Evolutionary conservation across 1,140 invertebrate species (phyloP).

Genomic region (Antheraea mylitta): DNA sequence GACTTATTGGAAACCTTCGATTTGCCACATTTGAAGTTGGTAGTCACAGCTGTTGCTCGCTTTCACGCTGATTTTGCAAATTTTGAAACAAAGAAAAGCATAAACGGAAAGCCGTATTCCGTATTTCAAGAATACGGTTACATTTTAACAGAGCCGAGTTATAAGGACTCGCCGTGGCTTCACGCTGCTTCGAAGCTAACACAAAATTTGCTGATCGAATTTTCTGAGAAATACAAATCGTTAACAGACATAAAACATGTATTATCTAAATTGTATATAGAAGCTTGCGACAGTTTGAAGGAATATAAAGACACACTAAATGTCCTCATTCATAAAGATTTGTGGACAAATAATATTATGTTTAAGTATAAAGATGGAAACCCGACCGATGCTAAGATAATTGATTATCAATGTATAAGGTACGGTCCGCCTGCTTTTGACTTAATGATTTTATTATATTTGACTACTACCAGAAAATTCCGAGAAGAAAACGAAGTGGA

Average conservation of each 20-base stretch:
- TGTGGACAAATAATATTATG: slow-evolving; percentile 77
- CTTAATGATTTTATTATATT: slow-evolving; percentile 59
- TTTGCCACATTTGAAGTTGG: slow-evolving; percentile 36
- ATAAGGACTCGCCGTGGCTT: slow-evolving; percentile 46
- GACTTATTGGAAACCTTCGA: slow-evolving; percentile 37
- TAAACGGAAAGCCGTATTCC: slow-evolving; percentile 21
- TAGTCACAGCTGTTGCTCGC: slow-evolving; percentile 39
- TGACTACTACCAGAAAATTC: slow-evolving; percentile 58
- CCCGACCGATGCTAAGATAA: slow-evolving; percentile 53
- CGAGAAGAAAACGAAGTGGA: slow-evolving; percentile 44
- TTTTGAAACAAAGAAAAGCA: slow-evolving; percentile 37
- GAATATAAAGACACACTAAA: slow-evolving; percentile 51
- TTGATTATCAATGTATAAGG: slow-evolving; percentile 70
- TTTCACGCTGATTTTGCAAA: slow-evolving; percentile 57
- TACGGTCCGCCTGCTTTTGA: slow-evolving; percentile 73
- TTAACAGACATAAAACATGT: slow-evolving; percentile 34
- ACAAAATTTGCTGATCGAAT: slow-evolving; percentile 39
- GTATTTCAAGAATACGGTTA: slow-evolving; percentile 33
- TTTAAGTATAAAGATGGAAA: slow-evolving; percentile 59
- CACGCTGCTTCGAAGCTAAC: slow-evolving; percentile 43
- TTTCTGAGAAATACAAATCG: slow-evolving; percentile 38
- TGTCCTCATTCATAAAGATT: slow-evolving; percentile 75
- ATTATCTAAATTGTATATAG: slow-evolving; percentile 34
- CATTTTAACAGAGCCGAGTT: slow-evolving; percentile 39
- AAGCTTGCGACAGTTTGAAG: slow-evolving; percentile 41